Evolutionary conservation across 2,113 vertebrate species (phyloP).

Genomic region (Tiliqua scincoides): DNA sequence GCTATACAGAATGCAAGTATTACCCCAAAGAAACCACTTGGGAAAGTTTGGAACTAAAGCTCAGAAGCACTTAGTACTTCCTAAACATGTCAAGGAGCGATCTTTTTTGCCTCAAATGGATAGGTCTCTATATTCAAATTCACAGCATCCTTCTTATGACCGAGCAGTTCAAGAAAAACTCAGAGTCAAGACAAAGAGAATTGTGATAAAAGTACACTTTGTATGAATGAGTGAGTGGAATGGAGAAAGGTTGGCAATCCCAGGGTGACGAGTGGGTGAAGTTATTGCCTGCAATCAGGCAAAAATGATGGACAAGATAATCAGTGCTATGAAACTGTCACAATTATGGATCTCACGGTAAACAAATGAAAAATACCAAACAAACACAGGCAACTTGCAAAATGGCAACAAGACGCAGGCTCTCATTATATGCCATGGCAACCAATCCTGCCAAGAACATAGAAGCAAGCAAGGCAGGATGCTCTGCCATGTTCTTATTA

Average conservation of each 20-base stretch:
- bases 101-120: neutral
- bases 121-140: neutral
- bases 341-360: neutral
- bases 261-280: neutral
- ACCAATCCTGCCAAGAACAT: neutral
- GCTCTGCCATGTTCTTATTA: neutral
- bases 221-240: neutral
- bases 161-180: neutral
- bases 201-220: neutral
- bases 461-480: neutral
- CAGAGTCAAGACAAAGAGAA: neutral
- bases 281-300: neutral
- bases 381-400: neutral
- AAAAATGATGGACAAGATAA: neutral
- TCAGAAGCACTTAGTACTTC: neutral
- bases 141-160: neutral
- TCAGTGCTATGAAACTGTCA: neutral
- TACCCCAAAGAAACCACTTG: neutral
- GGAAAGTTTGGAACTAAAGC: neutral
- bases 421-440: rapidly evolving
- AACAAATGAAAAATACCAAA: constrained; percentile 3
- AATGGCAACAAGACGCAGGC: neutral
- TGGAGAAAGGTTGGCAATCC: neutral
- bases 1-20: neutral
- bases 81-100: neutral